Base-by-base conservation (phyloP, 92 coral and sea anemone genomes). In the Muricea muricata region DNA sequence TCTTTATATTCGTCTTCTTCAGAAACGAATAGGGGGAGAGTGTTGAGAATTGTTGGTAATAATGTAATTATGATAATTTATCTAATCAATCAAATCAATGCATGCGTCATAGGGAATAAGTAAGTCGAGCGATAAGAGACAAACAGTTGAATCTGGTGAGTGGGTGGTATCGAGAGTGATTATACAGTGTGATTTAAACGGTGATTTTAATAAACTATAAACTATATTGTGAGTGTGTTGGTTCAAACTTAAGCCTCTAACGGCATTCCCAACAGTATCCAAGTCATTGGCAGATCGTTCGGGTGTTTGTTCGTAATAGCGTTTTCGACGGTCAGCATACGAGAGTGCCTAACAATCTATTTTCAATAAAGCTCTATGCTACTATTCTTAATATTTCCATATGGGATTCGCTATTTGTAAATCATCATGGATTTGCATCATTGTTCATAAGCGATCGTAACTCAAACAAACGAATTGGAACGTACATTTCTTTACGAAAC, bases 391-490 rank as follows among this genome's bases (percentile, higher is more conserved):
- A 63, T 26, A 28, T 63, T 1, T 28, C 70, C 1, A 63, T 63
- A 63, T 63, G 70, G 70, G 39, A 63, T 26, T 28, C 70, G 70
- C 37, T 39, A 30, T 63, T 63, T 63, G 18, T 63, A 6, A 63
- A 63, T 30, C 35, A 63, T 32, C 21, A 28, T 3, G 70, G 35
- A 63, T 63, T 63, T 63, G 28, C 70, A 29, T 26, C 70, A 26
- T 63, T 63, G 4, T 32, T 63, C 4, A 29, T 63, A 1, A 25
- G 18, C 70, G 70, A 63, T 12, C 4, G 30, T 2, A 63, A 28
- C n/a, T 25, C 18, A 17, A 29, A 10, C 0, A 9, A 32, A 63
- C 34, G 70, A 1, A 32, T 28, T 8, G 70, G 34, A 12, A 63
- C 70, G 15, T 63, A 28, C 39, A 10, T 63, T 10, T 63, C 70